phyloP scores from a whole-genome alignment of 1,140 invertebrate species.

The Drosophila cardini region DNA sequence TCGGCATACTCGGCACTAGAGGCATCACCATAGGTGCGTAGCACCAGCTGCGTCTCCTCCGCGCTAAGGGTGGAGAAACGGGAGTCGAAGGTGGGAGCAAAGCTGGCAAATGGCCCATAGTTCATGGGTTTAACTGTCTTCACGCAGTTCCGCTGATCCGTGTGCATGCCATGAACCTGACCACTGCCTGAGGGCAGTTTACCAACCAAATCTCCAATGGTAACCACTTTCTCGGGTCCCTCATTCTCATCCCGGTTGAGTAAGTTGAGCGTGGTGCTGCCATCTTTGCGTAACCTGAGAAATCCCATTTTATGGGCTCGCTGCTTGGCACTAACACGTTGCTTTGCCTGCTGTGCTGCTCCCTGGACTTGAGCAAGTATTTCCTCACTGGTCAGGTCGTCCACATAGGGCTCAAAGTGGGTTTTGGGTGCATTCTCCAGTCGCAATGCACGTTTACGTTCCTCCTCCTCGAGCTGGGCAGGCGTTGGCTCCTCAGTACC shows the following conservation, averaged over 20 bases:
- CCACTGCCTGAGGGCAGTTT: conserved; percentile 93
- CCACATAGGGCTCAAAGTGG: conserved; percentile 92
- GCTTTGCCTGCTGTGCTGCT: conserved; percentile 77
- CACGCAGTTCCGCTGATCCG: conserved; percentile 94
- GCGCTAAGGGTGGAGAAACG: conserved; percentile 97
- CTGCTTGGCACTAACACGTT: conserved; percentile 78
- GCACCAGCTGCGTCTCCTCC: conserved; percentile 96
- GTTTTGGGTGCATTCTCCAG: conserved; percentile 86
- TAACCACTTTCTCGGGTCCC: conserved; percentile 91
- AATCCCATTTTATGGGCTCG: conserved; percentile 91
- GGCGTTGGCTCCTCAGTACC: conserved; percentile 85
- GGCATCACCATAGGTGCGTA: conserved; percentile 95
- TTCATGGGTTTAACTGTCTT: conserved; percentile 96
- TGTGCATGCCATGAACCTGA: conserved; percentile 89
- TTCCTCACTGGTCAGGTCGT: conserved; percentile 92
- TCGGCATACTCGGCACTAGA: conserved; percentile 94
- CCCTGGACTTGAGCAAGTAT: conserved; percentile 88
- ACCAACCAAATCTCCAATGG: conserved; percentile 92
- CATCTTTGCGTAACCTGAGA: conserved; percentile 91
- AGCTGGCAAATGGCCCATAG: conserved; percentile 97
- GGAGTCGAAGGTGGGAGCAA: conserved; percentile 97
- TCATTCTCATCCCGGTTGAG: conserved; percentile 89
- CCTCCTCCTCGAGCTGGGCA: conserved; percentile 86
- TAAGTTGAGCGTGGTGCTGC: conserved; percentile 94
- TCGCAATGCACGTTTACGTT: conserved; percentile 83